phyloP scores from a whole-genome alignment of 2,797 vertebrate species.

The Microcaecilia unicolor region DNA sequence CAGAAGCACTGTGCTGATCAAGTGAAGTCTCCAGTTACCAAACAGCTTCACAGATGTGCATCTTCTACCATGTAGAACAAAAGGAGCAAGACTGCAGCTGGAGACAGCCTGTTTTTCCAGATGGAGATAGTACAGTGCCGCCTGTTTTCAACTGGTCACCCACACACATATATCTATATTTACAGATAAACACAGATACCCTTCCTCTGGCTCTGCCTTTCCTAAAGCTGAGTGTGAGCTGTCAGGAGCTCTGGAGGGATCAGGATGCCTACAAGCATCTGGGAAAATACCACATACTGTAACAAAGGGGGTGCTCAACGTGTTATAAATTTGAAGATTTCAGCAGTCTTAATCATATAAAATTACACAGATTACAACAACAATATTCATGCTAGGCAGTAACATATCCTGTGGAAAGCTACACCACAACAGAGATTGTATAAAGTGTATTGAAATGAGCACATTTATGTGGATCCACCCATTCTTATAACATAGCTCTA shows the following conservation, averaged over 20 bases:
- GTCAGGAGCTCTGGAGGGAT: conserved; percentile 46
- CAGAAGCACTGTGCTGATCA: conserved; percentile 38
- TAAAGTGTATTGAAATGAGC: too few species aligned
- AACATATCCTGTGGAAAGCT: too few species aligned
- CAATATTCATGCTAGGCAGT: too few species aligned
- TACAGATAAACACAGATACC: conserved; percentile 21
- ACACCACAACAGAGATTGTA: too few species aligned
- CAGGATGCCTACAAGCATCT: conserved; percentile 53
- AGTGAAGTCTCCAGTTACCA: conserved; percentile 46
- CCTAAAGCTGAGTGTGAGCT: conserved; percentile 43
- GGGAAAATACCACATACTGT: conserved; percentile 66
- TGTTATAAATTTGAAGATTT: conserved; percentile 4
- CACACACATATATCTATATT: too few species aligned
- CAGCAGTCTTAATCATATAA: conserved; percentile 9
- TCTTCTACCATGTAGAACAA: conserved; percentile 56
- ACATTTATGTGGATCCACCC: too few species aligned
- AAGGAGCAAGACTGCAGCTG: conserved; percentile 27
- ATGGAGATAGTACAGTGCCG: conserved; percentile 24
- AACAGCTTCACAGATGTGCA: conserved; percentile 47
- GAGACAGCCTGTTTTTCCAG: conserved; percentile 27
- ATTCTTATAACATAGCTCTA: too few species aligned
- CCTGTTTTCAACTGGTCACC: conserved; percentile 35
- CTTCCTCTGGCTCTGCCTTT: conserved; percentile 29
- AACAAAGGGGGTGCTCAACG: conserved; percentile 39
- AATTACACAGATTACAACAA: too few species aligned